Base-by-base conservation (phyloP, 2,888 invertebrate species). In the Calameuta pallipes region DNA sequence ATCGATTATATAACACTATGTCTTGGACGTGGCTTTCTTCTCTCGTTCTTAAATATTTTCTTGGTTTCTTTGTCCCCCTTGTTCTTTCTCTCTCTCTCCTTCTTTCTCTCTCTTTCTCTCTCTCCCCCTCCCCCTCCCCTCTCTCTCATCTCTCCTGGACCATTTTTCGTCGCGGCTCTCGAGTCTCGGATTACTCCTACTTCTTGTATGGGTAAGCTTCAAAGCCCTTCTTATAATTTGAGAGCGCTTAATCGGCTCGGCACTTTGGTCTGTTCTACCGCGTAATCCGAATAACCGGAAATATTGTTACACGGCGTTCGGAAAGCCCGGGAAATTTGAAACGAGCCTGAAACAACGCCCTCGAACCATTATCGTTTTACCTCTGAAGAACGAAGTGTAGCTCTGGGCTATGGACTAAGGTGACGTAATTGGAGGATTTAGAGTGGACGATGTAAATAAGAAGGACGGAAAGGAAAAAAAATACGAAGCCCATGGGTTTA, bases 51-150 rank as follows among this genome's bases (percentile, higher is more conserved):
- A 23, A 74, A 34, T 30, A 36, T 35, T 37, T 30, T 75, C n/a
- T 68, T 36, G 69, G 31, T 79, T 75, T 74, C 73, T 71, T 23
- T 75, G 31, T 6, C 69, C 35, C 23, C 71, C 34, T 37, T 68
- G 4, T 31, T 30, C n/a, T 75, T 33, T 74, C 77, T 77, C 76
- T 37, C 11, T 75, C 41, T 75, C 41, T 4, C 69, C 35, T 11
- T 71, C 34, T 34, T 37, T 73, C 76, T 76, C 75, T 73, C 41
- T 13, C 11, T 37, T 13, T 33, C 33, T 33, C 33, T 33, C 31
- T 75, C 41, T 11, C n/a, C n/a, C 56, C 69, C 36, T 75, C 74
- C 71, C 41, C 69, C 77, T 75, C 79, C 1, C 11, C 1, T 35
- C 11, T 4, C 37, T 37, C 36, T 12, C 36, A 12, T 41, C 41